A percentile compares a stretch with the other conserved stretches of the same genome.
Evolutionary conservation across 2,888 invertebrate species (phyloP).

Genomic region (Aleiodes testaceus): DNA sequence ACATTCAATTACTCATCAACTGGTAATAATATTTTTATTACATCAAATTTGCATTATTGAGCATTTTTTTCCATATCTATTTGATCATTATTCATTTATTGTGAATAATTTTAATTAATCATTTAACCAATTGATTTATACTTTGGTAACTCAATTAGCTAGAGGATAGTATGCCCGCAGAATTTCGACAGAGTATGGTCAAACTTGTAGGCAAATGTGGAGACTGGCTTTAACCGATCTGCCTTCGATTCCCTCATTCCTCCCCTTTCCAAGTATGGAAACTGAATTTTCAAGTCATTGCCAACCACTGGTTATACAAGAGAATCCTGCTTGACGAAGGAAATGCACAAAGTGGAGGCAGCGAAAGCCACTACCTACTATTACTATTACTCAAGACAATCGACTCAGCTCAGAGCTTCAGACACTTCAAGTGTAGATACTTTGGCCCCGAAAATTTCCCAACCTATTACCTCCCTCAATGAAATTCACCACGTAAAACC

Average conservation of each 20-base stretch:
- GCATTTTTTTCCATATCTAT: neutral
- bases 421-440: neutral
- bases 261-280: neutral
- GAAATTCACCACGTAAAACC: no score
- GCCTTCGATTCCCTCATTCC: no score
- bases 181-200: no score
- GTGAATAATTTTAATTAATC: neutral
- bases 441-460: neutral
- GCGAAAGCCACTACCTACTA: neutral
- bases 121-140: constrained; percentile 10
- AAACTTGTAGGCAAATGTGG: no score
- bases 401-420: neutral
- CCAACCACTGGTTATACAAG: constrained; percentile 4
- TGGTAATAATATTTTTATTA: neutral
- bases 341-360: constrained; percentile 4
- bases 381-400: constrained; percentile 1
- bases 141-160: constrained; percentile 30
- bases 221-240: no score
- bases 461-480: neutral
- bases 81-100: neutral
- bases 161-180: neutral
- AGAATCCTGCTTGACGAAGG: neutral
- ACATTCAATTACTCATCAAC: constrained; percentile 38
- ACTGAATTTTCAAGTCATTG: constrained; percentile 16
- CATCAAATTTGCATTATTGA: no score